These are phyloP conservation scores for Drosophila persimilis DNA, from an alignment of 1,140 invertebrate genomes.

Conservation along the genomic window DNA sequence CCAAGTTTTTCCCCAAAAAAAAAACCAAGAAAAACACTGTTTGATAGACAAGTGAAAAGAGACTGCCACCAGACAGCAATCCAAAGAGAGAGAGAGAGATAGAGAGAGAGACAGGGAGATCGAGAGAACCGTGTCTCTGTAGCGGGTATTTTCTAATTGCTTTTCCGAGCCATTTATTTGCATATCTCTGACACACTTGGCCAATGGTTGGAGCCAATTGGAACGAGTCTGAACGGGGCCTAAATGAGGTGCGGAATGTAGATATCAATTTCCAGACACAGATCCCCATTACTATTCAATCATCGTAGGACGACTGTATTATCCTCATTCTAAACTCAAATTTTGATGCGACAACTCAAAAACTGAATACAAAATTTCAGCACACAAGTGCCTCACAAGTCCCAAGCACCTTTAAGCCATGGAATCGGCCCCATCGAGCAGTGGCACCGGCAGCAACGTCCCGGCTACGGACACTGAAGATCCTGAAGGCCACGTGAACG, in stretches of 20 bases:
- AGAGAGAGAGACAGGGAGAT: slow-evolving; percentile 2
- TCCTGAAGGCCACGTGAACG: slow-evolving; percentile 9
- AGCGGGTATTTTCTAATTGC: slow-evolving; percentile 69
- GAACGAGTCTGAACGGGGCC: slow-evolving; percentile 34
- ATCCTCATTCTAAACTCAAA: background rate
- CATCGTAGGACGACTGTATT: too few relatives aligned
- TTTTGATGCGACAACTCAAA: too few relatives aligned
- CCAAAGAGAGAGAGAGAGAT: slow-evolving; percentile 9
- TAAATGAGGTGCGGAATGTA: slow-evolving; percentile 14
- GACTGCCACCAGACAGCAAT: slow-evolving; percentile 2
- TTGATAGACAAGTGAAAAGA: slow-evolving; percentile 64
- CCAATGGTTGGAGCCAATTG: slow-evolving; percentile 44
- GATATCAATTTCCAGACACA: background rate
- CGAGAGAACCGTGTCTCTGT: slow-evolving; percentile 25
- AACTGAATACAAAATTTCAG: too few relatives aligned
- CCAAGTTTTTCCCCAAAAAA: slow-evolving; percentile 44
- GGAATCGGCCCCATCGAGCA: slow-evolving; percentile 27
- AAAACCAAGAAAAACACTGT: slow-evolving; percentile 11
- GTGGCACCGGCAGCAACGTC: background rate
- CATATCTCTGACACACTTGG: slow-evolving; percentile 52
- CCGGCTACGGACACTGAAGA: background rate
- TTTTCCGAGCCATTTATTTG: slow-evolving; percentile 39
- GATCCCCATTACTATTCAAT: too few relatives aligned
- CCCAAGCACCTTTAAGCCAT: too few relatives aligned
- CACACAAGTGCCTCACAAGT: too few relatives aligned